These are phyloP conservation scores for Anoplopoma fimbria DNA, from an alignment of 2,113 vertebrate genomes.

Conservation along the genomic window DNA sequence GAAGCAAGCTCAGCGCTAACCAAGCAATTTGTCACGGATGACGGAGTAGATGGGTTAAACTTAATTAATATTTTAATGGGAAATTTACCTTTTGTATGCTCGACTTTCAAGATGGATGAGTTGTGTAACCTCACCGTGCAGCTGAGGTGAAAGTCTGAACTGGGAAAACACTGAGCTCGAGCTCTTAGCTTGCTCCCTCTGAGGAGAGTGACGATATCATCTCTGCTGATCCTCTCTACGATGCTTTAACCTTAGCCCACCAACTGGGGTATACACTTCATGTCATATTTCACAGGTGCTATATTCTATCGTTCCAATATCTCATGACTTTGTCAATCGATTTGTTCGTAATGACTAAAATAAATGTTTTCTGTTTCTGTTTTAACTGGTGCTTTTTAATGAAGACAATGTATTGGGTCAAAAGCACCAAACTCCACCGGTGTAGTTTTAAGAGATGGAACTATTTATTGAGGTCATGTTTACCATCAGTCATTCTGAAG, in stretches of 20 bases:
- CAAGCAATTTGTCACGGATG: slow-evolving; percentile 69
- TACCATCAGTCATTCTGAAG: too few relatives aligned
- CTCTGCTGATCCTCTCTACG: not conserved
- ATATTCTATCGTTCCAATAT: not conserved
- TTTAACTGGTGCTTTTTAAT: too few relatives aligned
- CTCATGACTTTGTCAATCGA: not conserved
- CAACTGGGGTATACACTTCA: not conserved
- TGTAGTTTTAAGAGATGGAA: too few relatives aligned
- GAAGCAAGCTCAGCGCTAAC: slow-evolving; percentile 40
- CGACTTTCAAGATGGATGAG: slow-evolving; percentile 65
- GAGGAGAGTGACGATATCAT: not conserved
- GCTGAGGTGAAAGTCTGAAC: slow-evolving; percentile 8
- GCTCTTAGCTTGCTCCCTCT: not conserved
- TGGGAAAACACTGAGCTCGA: not conserved
- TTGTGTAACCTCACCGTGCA: slow-evolving; percentile 23
- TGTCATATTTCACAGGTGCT: not conserved
- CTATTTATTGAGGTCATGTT: too few relatives aligned
- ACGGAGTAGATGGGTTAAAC: slow-evolving; percentile 68
- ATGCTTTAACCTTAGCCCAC: not conserved
- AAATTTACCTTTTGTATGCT: slow-evolving; percentile 61
- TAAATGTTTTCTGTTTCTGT: too few relatives aligned
- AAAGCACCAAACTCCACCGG: too few relatives aligned
- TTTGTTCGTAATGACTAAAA: not conserved
- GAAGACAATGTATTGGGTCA: too few relatives aligned
- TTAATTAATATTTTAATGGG: slow-evolving; percentile 72